phyloP scores from a whole-genome alignment of 2,113 vertebrate genomes.

The Lepus europaeus region DNA sequence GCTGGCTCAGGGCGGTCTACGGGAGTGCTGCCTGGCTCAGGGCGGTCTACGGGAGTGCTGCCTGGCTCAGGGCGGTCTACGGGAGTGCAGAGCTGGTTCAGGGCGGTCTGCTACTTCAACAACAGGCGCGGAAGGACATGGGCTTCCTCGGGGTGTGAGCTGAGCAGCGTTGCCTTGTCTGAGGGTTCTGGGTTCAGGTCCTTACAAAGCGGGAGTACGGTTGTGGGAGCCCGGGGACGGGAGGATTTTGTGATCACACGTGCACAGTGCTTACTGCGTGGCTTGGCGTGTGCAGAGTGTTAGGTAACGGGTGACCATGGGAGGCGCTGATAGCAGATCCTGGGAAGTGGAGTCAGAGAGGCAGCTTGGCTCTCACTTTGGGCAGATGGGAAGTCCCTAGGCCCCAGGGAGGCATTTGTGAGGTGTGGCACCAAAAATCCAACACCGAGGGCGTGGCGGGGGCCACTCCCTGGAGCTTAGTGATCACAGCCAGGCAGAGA shows the following conservation, averaged over 20 bases:
- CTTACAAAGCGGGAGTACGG: background rate
- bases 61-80: too few species aligned
- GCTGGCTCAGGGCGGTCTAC: too few species aligned
- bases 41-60: too few species aligned
- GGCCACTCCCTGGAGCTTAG: background rate
- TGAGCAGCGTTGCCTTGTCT: background rate
- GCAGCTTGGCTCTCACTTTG: background rate
- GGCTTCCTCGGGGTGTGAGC: background rate
- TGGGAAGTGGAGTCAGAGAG: background rate
- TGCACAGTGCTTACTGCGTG: rapidly evolving
- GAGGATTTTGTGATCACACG: rapidly evolving
- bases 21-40: too few species aligned
- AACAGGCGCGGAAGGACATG: too few species aligned
- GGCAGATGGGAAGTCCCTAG: too few species aligned
- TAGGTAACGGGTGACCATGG: background rate
- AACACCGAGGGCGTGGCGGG: background rate
- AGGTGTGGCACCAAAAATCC: background rate
- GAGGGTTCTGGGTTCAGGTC: background rate
- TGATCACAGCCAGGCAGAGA: background rate
- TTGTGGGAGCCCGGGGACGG: background rate
- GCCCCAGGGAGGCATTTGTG: background rate
- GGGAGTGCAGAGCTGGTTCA: too few species aligned
- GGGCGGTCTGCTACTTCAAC: too few species aligned
- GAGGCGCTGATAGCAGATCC: background rate
- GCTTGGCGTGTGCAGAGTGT: background rate